Evolutionary conservation across 2,888 invertebrate genomes (phyloP).

Genomic region (Colostygia pectinataria): DNA sequence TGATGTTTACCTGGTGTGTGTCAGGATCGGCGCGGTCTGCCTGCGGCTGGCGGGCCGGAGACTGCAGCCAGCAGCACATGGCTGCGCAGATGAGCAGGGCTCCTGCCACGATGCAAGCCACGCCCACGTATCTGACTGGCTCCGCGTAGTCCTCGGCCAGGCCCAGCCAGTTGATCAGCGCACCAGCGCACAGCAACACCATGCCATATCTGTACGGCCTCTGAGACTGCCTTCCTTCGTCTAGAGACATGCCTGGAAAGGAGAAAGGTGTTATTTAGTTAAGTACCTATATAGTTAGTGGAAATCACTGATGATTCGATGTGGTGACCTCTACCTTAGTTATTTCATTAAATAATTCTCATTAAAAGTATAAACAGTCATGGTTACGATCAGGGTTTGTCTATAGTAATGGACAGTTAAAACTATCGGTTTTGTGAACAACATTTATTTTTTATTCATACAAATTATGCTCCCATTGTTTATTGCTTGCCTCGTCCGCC

Average conservation of each 20-base stretch:
- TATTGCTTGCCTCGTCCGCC: not conserved
- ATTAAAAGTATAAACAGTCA: too few relatives aligned
- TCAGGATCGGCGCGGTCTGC: constrained; percentile 71
- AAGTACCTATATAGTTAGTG: too few relatives aligned
- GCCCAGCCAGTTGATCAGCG: constrained; percentile 89
- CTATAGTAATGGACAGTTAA: too few relatives aligned
- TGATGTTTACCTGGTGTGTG: constrained; percentile 70
- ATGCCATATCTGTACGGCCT: constrained; percentile 89
- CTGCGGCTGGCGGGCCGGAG: constrained; percentile 74
- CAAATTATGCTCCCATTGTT: not conserved
- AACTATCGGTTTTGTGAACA: too few relatives aligned
- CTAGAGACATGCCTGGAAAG: constrained; percentile 85
- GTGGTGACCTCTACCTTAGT: too few relatives aligned
- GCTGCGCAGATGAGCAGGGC: constrained; percentile 88
- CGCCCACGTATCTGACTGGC: constrained; percentile 88
- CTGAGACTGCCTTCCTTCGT: constrained; percentile 86
- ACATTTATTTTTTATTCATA: too few relatives aligned
- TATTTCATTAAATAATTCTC: too few relatives aligned
- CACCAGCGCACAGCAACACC: constrained; percentile 87
- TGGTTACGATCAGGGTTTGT: not conserved
- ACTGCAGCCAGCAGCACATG: constrained; percentile 89
- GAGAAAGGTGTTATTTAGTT: not conserved
- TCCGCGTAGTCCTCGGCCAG: constrained; percentile 88
- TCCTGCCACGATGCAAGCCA: constrained; percentile 88
- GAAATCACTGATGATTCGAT: too few relatives aligned